Evolutionary conservation across 2,888 invertebrate species (phyloP), one percentile per base, ranked within the genome.

Genomic region (Brachypalpus laphriformis): DNA sequence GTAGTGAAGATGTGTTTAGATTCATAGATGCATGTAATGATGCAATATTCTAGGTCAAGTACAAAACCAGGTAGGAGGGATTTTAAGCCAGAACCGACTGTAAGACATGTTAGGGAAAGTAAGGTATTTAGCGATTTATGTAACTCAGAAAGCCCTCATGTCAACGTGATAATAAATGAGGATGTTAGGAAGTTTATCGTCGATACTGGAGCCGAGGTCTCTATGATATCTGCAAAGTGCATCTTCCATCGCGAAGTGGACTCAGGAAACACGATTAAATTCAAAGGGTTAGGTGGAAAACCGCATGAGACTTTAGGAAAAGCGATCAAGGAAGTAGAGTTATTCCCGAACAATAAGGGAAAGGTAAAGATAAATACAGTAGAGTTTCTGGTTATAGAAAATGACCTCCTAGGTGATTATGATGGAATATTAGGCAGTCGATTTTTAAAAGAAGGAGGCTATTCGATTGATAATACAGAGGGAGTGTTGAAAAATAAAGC

Each of bases 391-490:
- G 20, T 47, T 20, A 47, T 47, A 47, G 11, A 47, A 47, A 47
- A 20, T 47, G 47, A 47, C 22, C 22, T 47, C 47, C 11, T 20
- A 47, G 22, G 47, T 22, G 47, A 47, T 20, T 47, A 47, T 47
- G 47, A 47, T 11, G 47, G 47, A 22, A 20, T 47, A 47, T 20
- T 47, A 47, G 11, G 47, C 20, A 47, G 47, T 47, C 47, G 47
- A 47, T 47, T 47, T 47, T 20, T 47, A 47, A 47, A 47, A 47
- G 47, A 45, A 45, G 45, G 45, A 18, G 18, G 45, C 31, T 31
- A 8, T 8, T 31, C 31, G 1, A 31, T 16, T 14, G 16, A 18
- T 45, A 18, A 45, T 45, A 45, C 18, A 45, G 45, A 18, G 45
- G 45, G 18, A 16, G 16, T 45, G 45, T 18, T 45, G 16, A 45